phyloP scores from a whole-genome alignment of 2,113 vertebrate species.

The Otolemur garnettii region DNA sequence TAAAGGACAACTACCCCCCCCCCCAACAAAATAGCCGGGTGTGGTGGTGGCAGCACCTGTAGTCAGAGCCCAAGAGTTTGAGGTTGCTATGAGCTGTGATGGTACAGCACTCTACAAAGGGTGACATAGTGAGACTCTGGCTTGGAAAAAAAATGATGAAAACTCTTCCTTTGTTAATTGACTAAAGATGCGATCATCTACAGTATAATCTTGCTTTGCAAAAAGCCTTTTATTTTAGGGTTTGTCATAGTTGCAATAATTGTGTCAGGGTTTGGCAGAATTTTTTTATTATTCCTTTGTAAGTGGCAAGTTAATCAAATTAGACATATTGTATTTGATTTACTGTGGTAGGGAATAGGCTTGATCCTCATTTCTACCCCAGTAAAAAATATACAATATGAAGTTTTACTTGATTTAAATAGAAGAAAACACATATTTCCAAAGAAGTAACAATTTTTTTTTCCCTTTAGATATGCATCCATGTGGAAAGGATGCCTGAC shows the following conservation, averaged over 20 bases:
- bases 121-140: too few species aligned
- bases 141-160: neutral
- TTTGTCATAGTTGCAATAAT: conserved; percentile 30
- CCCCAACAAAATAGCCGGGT: too few species aligned
- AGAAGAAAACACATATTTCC: neutral
- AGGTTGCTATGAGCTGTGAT: too few species aligned
- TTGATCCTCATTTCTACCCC: neutral
- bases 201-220: neutral
- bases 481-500: conserved; percentile 99
- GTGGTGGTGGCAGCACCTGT: too few species aligned
- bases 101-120: too few species aligned
- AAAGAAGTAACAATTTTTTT: neutral
- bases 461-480: conserved; percentile 93
- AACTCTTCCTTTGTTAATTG: conserved; percentile 1
- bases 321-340: neutral
- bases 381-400: neutral
- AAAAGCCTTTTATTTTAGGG: neutral
- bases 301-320: conserved; percentile 18
- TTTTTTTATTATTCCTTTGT: conserved; percentile 29
- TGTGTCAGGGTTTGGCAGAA: neutral
- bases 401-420: neutral
- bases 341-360: neutral
- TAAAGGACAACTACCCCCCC: too few species aligned
- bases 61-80: too few species aligned
- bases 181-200: neutral